Evolutionary conservation across 2,797 vertebrate species (phyloP), one percentile per base, ranked within the genome.

Genomic region (Danio albolineatus): DNA sequence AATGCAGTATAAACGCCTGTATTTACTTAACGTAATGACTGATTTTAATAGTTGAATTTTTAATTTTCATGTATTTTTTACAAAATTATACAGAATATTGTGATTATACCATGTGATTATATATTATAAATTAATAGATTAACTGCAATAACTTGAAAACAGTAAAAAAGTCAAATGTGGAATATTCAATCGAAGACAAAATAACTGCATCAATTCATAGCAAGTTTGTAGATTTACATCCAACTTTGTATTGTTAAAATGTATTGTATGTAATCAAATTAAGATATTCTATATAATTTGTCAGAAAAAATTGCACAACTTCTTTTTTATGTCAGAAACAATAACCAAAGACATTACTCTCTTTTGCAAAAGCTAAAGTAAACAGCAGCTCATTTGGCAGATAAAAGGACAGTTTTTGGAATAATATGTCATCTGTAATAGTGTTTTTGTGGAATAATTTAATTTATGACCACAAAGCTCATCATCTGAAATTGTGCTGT

Each of bases 361-460:
- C 7, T 53, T 49, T 53, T 9, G 17, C n/a, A 51, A 17, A n/a
- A 53, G 17, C 38, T 46, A 46, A 62, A 36, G 5, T 53, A 72
- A 62, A 66, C 6, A 57, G 61, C 65, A 49, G 14, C 17, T 46
- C 46, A 69, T 69, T 69, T 69, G 49, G 49, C 61, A 66, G 61
- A 76, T 17, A 10, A 56, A 28, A 66, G 38, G 9, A 54, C 49
- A 46, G 49, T 4, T 44, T 65, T 56, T 14, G n/a, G 74, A 56
- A 66, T 53, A 65, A 65, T 56, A 41, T 54, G 17, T 56, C 49
- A 76, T 76, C 49, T 56, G 61, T 76, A 13, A 39, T 7, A 9
- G 62, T 41, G 5, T 19, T 78, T 72, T 56, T 73, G 66, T 73
- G 49, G 36, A 57, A 65, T 82, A 51, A 77, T 46, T 66, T 0